Percentiles rank a stretch among this genome's conserved stretches.
Conservation (phyloP, 2,113 vertebrate species). For the Aptenodytes patagonicus region DNA sequence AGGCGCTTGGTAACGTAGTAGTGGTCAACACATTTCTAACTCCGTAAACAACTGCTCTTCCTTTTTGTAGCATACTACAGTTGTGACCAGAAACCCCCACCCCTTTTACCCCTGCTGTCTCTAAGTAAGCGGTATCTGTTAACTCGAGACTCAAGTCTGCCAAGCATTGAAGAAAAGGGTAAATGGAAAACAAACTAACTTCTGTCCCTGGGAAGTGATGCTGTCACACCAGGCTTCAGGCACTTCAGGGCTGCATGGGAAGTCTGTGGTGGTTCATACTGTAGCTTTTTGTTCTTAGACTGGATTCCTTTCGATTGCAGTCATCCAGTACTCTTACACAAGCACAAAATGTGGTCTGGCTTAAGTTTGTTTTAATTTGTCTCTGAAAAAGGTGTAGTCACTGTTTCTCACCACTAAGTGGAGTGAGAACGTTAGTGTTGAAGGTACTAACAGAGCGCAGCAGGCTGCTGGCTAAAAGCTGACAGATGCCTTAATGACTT, state of each 20-base stretch:
- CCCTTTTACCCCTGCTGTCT: neutral
- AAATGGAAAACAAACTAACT: neutral
- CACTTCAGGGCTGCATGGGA: neutral
- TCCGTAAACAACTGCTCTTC: neutral
- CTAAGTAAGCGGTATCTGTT: neutral
- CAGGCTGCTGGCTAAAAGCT: constrained; percentile 11
- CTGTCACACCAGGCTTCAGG: neutral
- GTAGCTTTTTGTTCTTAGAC: neutral
- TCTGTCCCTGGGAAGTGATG: neutral
- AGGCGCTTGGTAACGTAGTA: neutral
- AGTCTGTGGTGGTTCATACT: neutral
- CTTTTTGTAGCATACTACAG: constrained; percentile 1
- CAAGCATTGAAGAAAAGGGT: neutral
- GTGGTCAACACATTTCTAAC: constrained; percentile 36
- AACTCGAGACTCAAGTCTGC: neutral
- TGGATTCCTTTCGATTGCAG: neutral
- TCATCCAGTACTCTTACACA: neutral
- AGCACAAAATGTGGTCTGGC: neutral
- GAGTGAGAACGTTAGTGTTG: neutral
- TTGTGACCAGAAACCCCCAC: constrained; percentile 2
- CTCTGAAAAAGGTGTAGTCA: neutral
- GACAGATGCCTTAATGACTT: constrained; percentile 68
- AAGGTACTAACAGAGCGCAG: neutral
- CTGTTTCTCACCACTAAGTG: neutral
- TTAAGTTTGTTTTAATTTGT: neutral